Evolutionary conservation across 2,888 invertebrate genomes (phyloP).

Genomic region (Pyrrhosoma nymphula): DNA sequence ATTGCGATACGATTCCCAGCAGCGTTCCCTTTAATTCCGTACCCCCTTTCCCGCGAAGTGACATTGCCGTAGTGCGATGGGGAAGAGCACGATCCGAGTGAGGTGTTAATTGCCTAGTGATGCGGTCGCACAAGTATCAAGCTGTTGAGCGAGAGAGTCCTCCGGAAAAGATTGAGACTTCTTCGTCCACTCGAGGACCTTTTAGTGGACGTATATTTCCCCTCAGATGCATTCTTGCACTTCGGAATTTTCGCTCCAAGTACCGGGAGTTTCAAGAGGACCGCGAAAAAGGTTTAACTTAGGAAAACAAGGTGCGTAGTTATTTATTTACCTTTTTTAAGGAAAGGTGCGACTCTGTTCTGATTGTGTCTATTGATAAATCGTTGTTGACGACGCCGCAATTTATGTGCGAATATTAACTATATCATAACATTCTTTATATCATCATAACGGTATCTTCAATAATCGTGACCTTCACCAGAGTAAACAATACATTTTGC

Average conservation of each 20-base stretch:
- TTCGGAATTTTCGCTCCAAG: slow-evolving; percentile 12
- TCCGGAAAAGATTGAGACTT: background rate
- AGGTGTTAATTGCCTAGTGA: slow-evolving; percentile 50
- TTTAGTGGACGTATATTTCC: background rate
- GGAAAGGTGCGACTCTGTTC: background rate
- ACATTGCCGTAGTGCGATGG: slow-evolving; percentile 34
- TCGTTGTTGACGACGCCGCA: too few species aligned
- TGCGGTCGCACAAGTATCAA: slow-evolving; percentile 60
- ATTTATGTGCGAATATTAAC: too few species aligned
- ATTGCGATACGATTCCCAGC: slow-evolving; percentile 35
- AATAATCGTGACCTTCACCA: too few species aligned
- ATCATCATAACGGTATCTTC: too few species aligned
- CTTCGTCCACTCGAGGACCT: slow-evolving; percentile 3
- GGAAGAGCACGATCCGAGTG: slow-evolving; percentile 24
- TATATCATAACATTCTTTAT: too few species aligned
- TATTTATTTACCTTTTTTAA: background rate
- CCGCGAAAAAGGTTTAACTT: slow-evolving; percentile 38
- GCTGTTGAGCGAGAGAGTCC: slow-evolving; percentile 48
- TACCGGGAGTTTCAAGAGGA: slow-evolving; percentile 43
- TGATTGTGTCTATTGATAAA: background rate
- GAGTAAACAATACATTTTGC: too few species aligned
- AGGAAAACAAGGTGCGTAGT: slow-evolving; percentile 7
- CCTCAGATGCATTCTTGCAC: slow-evolving; percentile 44
- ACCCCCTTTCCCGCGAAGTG: slow-evolving; percentile 41
- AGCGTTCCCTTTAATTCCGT: slow-evolving; percentile 25